These are phyloP conservation scores for Zapornia atra DNA, from an alignment of 2,113 vertebrate genomes.

Conservation along the genomic window DNA sequence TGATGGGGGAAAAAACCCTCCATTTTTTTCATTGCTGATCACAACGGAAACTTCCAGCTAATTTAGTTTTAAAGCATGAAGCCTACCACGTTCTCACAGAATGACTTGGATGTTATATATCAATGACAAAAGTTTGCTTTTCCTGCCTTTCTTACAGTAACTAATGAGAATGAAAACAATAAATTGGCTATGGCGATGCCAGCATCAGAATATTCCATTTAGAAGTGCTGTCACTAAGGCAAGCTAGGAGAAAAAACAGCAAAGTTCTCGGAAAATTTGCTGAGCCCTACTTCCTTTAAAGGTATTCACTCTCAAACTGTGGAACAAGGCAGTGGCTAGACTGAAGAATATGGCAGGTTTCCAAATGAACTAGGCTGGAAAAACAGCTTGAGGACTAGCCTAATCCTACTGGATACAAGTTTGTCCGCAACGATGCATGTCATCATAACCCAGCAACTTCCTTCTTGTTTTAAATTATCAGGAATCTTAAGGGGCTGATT, in stretches of 20 bases:
- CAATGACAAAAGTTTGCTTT: background rate
- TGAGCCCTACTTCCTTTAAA: background rate
- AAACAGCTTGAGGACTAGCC: background rate
- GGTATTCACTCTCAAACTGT: background rate
- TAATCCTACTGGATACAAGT: background rate
- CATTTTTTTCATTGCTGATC: background rate
- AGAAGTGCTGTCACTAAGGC: background rate
- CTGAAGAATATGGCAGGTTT: background rate
- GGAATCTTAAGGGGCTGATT: background rate
- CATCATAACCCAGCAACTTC: background rate
- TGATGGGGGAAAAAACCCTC: background rate
- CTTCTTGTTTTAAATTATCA: background rate
- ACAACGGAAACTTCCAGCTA: background rate
- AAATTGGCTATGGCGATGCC: background rate
- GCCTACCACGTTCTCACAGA: background rate
- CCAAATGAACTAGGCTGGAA: background rate
- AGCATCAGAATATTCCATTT: background rate
- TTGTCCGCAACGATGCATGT: background rate
- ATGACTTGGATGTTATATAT: background rate
- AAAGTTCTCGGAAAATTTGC: background rate
- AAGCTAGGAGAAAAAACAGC: background rate
- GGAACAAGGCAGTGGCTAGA: background rate
- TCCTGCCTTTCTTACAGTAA: background rate
- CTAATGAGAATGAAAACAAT: background rate
- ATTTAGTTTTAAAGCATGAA: background rate